Percentiles rank a stretch among this genome's conserved stretches.
Evolutionary conservation across 1,140 invertebrate species (phyloP).

Genomic region (Cryptotermes secundus): DNA sequence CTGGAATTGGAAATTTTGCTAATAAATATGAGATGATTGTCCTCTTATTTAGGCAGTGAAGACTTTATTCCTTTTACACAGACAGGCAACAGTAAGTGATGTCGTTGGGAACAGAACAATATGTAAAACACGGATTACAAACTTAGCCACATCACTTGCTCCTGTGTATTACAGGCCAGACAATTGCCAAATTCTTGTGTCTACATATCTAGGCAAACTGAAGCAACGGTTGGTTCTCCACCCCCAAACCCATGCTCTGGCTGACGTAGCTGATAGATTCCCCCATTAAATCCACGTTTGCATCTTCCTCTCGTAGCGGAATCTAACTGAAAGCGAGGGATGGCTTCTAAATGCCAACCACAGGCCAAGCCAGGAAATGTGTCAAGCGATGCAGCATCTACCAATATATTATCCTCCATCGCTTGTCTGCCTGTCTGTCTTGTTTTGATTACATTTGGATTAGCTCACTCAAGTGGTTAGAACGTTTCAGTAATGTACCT

Average conservation of each 20-base stretch:
- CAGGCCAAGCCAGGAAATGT: neutral
- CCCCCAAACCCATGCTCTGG: neutral
- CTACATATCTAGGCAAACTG: neutral
- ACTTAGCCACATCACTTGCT: neutral
- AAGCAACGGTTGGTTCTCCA: neutral
- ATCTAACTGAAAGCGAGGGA: neutral
- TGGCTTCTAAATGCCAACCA: neutral
- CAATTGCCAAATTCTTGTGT: neutral
- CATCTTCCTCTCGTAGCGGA: neutral
- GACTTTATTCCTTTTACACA: neutral
- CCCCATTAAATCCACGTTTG: neutral
- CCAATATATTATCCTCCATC: neutral
- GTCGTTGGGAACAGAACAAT: neutral
- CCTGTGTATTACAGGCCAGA: neutral
- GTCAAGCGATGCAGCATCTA: constrained; percentile 1
- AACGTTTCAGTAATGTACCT: constrained; percentile 33
- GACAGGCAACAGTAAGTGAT: neutral
- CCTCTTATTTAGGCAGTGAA: neutral
- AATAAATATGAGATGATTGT: neutral
- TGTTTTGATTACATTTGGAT: constrained; percentile 33
- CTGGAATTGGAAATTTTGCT: neutral
- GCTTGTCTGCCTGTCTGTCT: neutral
- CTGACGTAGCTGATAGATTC: constrained; percentile 1
- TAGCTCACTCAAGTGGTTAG: constrained; percentile 29
- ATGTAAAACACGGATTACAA: neutral